These are phyloP conservation scores for Leptatherina wallacei DNA, from an alignment of 2,797 vertebrate species.

Conservation along the genomic window DNA sequence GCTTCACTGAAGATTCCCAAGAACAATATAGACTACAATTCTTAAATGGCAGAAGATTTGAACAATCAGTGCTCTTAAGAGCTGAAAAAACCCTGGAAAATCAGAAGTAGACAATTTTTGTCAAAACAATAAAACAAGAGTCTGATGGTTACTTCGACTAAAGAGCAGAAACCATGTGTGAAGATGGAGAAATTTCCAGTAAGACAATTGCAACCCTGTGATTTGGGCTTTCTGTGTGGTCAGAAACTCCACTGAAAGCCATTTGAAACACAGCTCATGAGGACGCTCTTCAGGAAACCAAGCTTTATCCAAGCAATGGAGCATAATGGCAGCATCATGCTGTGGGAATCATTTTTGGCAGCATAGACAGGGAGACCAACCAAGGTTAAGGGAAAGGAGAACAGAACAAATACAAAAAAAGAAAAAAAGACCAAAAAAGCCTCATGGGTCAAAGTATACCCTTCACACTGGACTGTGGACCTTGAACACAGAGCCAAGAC, in stretches of 20 bases:
- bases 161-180: too few relatives aligned
- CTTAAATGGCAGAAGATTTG: too few relatives aligned
- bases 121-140: too few relatives aligned
- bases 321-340: neutral
- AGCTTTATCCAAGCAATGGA: neutral
- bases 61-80: neutral
- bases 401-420: neutral
- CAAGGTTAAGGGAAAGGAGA: neutral
- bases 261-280: too few relatives aligned
- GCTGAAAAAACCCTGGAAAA: neutral
- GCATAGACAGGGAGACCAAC: neutral
- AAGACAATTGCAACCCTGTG: neutral
- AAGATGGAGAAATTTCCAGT: neutral
- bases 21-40: neutral
- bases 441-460: neutral
- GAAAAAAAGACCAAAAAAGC: neutral
- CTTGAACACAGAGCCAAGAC: neutral
- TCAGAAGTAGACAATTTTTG: too few relatives aligned
- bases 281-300: neutral
- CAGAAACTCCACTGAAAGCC: too few relatives aligned
- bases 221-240: neutral
- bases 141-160: too few relatives aligned
- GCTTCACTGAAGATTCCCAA: too few relatives aligned
- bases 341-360: neutral
- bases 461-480: neutral